A percentile compares a stretch with the other conserved stretches of the same genome.
These are phyloP conservation scores for Bursaphelenchus mucronatus DNA, from an alignment of 1,140 invertebrate species.

Conservation along the genomic window DNA sequence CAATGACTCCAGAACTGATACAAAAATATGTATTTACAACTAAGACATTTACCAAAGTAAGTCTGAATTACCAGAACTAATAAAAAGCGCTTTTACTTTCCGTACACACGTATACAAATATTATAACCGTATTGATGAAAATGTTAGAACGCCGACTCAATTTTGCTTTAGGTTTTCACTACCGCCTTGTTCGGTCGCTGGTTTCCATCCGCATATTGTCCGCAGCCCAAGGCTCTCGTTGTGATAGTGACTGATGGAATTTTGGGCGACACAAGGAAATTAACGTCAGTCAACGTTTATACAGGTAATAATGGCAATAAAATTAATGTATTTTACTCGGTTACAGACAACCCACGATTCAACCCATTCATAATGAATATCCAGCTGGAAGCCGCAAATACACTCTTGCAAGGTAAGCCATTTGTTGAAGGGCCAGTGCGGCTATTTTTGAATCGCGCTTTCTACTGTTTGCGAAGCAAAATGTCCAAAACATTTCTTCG, in stretches of 20 bases:
- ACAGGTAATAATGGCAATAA: slow-evolving; percentile 27
- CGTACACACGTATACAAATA: too few species aligned
- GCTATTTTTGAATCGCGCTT: too few species aligned
- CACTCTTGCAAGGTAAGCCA: slow-evolving; percentile 40
- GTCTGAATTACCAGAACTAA: background rate
- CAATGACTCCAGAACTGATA: slow-evolving; percentile 23
- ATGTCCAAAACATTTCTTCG: background rate
- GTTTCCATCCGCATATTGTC: slow-evolving; percentile 23
- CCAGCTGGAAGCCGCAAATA: slow-evolving; percentile 40
- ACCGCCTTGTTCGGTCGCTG: slow-evolving; percentile 38
- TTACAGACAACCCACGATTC: slow-evolving; percentile 32
- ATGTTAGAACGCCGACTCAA: background rate
- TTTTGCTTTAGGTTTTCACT: slow-evolving; percentile 33
- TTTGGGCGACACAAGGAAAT: slow-evolving; percentile 34
- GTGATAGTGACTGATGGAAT: slow-evolving; percentile 37
- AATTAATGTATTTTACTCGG: background rate
- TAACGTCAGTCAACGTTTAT: slow-evolving; percentile 40
- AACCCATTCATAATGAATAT: slow-evolving; percentile 30
- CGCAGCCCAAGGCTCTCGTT: slow-evolving; percentile 26
- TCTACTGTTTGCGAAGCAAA: background rate
- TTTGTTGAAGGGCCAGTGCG: too few species aligned
- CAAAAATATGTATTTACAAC: slow-evolving; percentile 27
- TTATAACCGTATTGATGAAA: too few species aligned
- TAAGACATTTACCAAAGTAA: slow-evolving; percentile 36
- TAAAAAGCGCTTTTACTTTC: too few species aligned